phyloP scores from a whole-genome alignment of 2,113 vertebrate species.

The Acrocephalus kingi region DNA sequence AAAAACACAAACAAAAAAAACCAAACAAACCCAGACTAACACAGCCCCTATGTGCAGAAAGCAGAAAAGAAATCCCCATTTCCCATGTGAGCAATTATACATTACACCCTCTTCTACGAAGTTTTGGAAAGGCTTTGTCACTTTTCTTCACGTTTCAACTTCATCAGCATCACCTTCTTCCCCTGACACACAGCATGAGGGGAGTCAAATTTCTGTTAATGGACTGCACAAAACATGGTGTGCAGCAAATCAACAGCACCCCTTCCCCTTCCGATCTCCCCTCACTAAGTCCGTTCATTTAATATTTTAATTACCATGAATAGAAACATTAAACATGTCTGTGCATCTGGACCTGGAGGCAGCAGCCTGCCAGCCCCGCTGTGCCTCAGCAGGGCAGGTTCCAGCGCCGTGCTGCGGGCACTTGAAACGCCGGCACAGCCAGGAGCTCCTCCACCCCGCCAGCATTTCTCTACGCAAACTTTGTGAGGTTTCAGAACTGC shows the following conservation, averaged over 20 bases:
- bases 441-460: background rate
- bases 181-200: background rate
- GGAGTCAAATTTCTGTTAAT: background rate
- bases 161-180: background rate
- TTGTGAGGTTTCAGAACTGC: fast-evolving
- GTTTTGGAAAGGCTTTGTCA: background rate
- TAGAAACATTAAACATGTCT: fast-evolving
- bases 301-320: background rate
- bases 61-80: background rate
- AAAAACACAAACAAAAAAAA: too few species aligned
- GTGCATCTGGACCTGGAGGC: background rate
- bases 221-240: fast-evolving
- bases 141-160: background rate
- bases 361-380: background rate
- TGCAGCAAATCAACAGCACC: background rate
- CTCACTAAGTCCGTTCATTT: background rate
- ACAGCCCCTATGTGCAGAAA: background rate
- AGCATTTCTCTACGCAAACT: fast-evolving
- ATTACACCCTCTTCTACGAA: background rate
- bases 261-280: background rate
- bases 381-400: background rate
- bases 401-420: fast-evolving
- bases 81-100: background rate
- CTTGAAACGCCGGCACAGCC: fast-evolving
- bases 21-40: background rate